Evolutionary conservation across 2,888 invertebrate species (phyloP), one percentile per base, ranked within the genome.

Genomic region (Anagyrus pseudococci): DNA sequence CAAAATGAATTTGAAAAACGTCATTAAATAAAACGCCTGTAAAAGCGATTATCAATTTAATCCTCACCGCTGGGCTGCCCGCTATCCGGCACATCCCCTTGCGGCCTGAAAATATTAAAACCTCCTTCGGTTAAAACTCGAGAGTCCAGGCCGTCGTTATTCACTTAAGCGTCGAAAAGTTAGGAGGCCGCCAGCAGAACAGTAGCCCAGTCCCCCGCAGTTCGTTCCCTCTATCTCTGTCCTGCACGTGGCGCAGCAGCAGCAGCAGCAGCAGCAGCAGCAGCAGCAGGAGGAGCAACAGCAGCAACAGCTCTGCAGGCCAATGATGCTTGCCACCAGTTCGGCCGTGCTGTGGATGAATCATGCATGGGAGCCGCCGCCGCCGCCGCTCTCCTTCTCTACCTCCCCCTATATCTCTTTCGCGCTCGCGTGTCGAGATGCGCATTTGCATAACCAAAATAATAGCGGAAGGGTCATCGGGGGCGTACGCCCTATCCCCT

Each of bases 361-460:
- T 61, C 61, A 62, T 62, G 50, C 59, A 44, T 49, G n/a, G n/a
- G n/a, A n/a, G n/a, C n/a, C 19, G 26, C 22, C 13, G 4, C 25
- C 25, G 1, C n/a, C 20, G 4, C 33, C 25, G 15, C 17, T 20
- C 33, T 25, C n/a, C n/a, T n/a, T n/a, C n/a, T n/a, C n/a, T n/a
- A n/a, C n/a, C n/a, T n/a, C n/a, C n/a, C n/a, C n/a, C n/a, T n/a
- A n/a, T n/a, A n/a, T 55, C 23, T 40, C 49, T 20, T 44, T 17
- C 25, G 3, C 13, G 23, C 37, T 61, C 57, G 65, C 58, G 54
- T 62, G 61, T 43, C 61, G 61, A 47, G 57, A 54, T 53, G 55
- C 52, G 46, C 60, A 66, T 66, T 66, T 63, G 60, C 66, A 66
- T 66, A 63, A 60, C 63, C 66, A 61, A 66, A 63, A 66, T 66